Evolutionary conservation across 2,797 vertebrate genomes (phyloP).

Genomic region (Aulostomus chinensis): DNA sequence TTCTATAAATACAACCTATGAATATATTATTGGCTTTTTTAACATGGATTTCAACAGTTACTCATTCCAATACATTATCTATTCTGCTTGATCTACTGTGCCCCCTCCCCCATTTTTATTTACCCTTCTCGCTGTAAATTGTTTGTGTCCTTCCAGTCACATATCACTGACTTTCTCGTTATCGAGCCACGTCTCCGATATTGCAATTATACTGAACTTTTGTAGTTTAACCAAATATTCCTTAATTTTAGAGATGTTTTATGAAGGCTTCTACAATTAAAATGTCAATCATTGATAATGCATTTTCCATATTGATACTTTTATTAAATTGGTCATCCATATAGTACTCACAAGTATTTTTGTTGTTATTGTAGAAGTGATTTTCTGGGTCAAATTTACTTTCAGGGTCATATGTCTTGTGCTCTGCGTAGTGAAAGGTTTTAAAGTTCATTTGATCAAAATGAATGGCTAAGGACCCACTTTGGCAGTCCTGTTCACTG

Average conservation of each 20-base stretch:
- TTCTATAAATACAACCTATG: too few relatives aligned
- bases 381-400: neutral
- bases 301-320: too few relatives aligned
- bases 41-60: neutral
- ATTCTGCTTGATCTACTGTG: neutral
- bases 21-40: neutral
- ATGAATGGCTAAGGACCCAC: too few relatives aligned
- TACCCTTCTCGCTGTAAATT: too few relatives aligned
- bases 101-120: too few relatives aligned
- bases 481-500: too few relatives aligned
- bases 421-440: neutral
- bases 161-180: too few relatives aligned
- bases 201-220: neutral
- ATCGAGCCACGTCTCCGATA: neutral
- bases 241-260: neutral
- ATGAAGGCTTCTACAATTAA: neutral
- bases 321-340: neutral
- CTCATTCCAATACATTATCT: neutral
- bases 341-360: neutral
- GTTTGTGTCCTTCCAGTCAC: too few relatives aligned
- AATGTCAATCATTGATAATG: neutral
- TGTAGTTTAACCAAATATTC: too few relatives aligned
- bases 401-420: neutral
- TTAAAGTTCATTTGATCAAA: neutral
- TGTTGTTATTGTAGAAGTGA: neutral